Percentiles rank a stretch among this genome's conserved stretches.
phyloP scores from a whole-genome alignment of 2,113 vertebrate genomes.

The Petroica traversi region DNA sequence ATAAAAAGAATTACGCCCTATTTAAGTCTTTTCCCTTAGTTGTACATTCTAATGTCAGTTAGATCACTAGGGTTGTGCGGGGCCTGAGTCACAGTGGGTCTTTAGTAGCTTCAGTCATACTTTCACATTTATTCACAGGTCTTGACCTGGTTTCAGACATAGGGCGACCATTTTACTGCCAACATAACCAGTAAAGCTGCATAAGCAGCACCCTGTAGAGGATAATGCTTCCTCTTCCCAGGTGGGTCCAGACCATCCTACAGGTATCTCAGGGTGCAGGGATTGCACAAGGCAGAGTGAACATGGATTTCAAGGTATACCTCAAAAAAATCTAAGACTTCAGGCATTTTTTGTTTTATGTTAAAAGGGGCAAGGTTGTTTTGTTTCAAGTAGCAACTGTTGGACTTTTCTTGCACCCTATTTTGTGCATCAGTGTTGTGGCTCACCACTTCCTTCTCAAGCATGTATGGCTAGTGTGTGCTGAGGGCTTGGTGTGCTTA shows the following conservation, averaged over 20 bases:
- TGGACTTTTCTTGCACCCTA: not conserved
- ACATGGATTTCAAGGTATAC: not conserved
- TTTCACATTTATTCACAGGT: not conserved
- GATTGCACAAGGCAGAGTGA: not conserved
- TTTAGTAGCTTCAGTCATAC: not conserved
- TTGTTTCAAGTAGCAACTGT: not conserved
- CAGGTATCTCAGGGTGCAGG: not conserved
- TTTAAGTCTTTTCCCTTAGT: not conserved
- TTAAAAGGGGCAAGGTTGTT: not conserved
- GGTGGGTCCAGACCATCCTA: not conserved
- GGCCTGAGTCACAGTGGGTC: not conserved
- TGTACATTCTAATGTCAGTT: not conserved
- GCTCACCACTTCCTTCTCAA: conserved; percentile 24
- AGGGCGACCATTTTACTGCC: not conserved
- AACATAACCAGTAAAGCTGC: not conserved
- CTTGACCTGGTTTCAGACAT: not conserved
- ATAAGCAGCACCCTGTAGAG: not conserved
- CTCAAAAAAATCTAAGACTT: not conserved
- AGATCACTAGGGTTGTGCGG: not conserved
- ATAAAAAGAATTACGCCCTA: not conserved
- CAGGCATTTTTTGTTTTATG: not conserved
- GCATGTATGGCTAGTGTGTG: not conserved
- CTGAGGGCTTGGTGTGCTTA: not conserved
- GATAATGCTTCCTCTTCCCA: not conserved
- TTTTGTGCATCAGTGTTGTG: not conserved